phyloP scores from a whole-genome alignment of 2,888 invertebrate species.

The Sesamia inferens region DNA sequence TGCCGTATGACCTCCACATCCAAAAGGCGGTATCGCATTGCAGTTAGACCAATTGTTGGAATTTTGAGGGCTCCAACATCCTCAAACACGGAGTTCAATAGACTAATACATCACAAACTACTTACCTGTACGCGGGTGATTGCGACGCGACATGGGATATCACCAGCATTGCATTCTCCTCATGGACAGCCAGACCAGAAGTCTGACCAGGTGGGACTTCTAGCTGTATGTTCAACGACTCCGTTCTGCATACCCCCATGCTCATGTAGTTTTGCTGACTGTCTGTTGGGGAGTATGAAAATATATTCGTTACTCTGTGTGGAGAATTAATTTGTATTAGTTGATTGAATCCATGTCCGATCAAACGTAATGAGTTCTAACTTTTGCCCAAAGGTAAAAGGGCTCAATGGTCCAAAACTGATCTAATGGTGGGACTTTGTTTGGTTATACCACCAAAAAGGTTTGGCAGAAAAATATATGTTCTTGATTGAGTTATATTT shows the following conservation, averaged over 20 bases:
- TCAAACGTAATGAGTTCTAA: not conserved
- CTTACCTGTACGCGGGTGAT: conserved; percentile 85
- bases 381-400: not conserved
- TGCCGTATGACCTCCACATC: no score
- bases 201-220: conserved; percentile 87
- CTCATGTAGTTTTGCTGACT: conserved; percentile 85
- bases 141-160: conserved; percentile 85
- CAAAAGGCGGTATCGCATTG: no score
- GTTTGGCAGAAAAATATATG: not conserved
- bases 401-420: not conserved
- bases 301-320: not conserved
- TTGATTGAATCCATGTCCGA: not conserved
- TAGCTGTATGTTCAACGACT: conserved; percentile 84
- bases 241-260: conserved; percentile 86
- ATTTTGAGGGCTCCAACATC: no score
- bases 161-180: conserved; percentile 81
- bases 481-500: not conserved
- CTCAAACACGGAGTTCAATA: not conserved
- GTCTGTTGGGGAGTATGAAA: conserved; percentile 62
- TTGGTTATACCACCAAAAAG: not conserved
- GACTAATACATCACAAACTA: conserved; percentile 21
- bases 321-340: not conserved
- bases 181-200: conserved; percentile 84
- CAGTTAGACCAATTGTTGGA: no score
- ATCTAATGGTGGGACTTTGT: not conserved